phyloP scores from a whole-genome alignment of 2,888 invertebrate genomes.

The Parnassius glacialis region DNA sequence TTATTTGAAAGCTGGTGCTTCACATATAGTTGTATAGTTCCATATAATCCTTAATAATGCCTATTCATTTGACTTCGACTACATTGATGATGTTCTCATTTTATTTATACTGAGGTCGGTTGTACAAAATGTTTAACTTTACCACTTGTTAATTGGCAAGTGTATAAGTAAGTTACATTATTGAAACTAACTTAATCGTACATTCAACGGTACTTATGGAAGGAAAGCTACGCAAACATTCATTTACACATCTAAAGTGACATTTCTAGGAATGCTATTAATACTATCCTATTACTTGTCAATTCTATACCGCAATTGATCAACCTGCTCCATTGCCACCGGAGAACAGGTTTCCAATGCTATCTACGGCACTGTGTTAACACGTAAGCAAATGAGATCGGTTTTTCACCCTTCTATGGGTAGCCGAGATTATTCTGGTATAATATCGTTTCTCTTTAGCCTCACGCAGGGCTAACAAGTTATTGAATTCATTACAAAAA shows the following conservation, averaged over 20 bases:
- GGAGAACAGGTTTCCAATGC: slow-evolving; percentile 24
- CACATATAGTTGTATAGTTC: no score
- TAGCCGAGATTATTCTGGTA: slow-evolving; percentile 22
- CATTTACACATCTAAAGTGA: neutral
- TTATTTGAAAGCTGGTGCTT: no score
- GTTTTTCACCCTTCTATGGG: slow-evolving; percentile 29
- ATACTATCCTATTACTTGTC: slow-evolving; percentile 18
- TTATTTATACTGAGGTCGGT: no score
- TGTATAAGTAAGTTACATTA: neutral
- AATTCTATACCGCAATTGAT: slow-evolving; percentile 27
- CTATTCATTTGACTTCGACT: no score
- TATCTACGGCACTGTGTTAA: slow-evolving; percentile 28
- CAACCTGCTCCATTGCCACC: slow-evolving; percentile 13
- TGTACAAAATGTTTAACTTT: no score
- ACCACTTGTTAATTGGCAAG: neutral
- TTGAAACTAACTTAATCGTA: neutral
- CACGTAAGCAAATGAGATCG: slow-evolving; percentile 27
- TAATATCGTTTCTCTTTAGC: slow-evolving; percentile 24
- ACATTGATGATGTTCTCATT: no score
- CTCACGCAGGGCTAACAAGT: slow-evolving; percentile 12
- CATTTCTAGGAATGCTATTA: slow-evolving; percentile 15
- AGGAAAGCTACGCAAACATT: slow-evolving; percentile 2
- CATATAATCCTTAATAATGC: no score
- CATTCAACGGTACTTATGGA: neutral
- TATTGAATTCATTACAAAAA: neutral